Evolutionary conservation across 2,113 vertebrate species (phyloP).

Genomic region (Psophia crepitans): DNA sequence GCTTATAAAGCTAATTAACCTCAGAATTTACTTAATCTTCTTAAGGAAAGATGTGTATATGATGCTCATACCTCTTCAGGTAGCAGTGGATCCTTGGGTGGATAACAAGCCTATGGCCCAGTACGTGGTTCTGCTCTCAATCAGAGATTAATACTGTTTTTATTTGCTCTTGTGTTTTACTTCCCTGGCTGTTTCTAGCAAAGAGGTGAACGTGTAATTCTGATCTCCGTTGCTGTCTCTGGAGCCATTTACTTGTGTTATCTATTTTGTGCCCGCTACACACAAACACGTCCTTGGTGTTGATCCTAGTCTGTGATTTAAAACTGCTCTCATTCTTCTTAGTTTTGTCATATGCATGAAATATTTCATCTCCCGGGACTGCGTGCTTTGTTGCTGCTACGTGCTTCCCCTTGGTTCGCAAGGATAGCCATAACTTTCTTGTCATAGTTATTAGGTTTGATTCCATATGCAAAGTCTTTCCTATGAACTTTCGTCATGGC

Average conservation of each 20-base stretch:
- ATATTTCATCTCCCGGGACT: background rate
- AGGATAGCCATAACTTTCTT: background rate
- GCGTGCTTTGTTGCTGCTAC: background rate
- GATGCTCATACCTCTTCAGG: background rate
- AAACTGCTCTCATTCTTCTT: background rate
- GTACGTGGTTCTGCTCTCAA: background rate
- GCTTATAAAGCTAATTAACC: background rate
- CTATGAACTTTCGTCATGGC: background rate
- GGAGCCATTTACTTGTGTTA: background rate
- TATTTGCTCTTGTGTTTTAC: background rate
- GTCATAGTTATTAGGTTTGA: background rate
- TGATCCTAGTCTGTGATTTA: background rate
- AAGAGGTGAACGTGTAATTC: background rate
- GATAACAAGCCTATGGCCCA: background rate
- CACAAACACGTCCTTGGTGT: background rate
- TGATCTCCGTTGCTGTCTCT: background rate
- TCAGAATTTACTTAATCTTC: background rate
- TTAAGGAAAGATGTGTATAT: background rate
- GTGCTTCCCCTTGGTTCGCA: background rate
- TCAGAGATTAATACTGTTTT: background rate
- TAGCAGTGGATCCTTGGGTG: background rate
- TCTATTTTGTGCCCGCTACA: background rate
- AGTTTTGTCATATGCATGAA: background rate
- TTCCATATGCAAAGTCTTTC: background rate
- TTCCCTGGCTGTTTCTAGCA: background rate